Percentiles rank a stretch among this genome's conserved stretches.
phyloP scores from a whole-genome alignment of 1,140 invertebrate species.

The Pogonomyrmex barbatus region DNA sequence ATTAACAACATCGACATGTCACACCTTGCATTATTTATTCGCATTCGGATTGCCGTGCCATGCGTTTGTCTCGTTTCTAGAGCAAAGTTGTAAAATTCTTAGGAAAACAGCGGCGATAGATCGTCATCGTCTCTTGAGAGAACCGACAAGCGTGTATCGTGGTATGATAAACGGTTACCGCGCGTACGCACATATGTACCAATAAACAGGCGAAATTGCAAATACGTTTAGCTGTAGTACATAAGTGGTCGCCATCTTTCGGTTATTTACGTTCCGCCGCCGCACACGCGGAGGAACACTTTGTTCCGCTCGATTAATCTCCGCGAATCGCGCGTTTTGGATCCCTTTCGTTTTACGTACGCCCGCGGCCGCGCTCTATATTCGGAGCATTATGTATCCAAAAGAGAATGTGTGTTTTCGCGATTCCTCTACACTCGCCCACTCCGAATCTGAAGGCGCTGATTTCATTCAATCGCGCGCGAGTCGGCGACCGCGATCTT shows the following conservation, averaged over 20 bases:
- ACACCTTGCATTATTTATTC: constrained; percentile 16
- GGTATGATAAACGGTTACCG: constrained; percentile 46
- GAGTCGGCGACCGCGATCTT: constrained; percentile 9
- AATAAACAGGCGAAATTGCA: background rate
- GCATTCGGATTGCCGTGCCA: background rate
- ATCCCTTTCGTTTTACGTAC: constrained; percentile 4
- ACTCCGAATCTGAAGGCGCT: background rate
- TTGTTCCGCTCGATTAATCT: constrained; percentile 59
- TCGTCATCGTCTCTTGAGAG: constrained; percentile 22
- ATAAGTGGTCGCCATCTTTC: constrained; percentile 25
- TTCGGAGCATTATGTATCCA: constrained; percentile 1
- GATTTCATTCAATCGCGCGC: background rate
- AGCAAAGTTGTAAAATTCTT: constrained; percentile 17
- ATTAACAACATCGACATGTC: constrained; percentile 27
- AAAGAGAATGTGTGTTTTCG: background rate
- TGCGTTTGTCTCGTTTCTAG: constrained; percentile 16
- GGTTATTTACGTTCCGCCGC: constrained; percentile 59
- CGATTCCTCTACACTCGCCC: background rate
- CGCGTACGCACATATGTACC: too few relatives aligned
- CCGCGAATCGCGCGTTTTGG: constrained; percentile 45
- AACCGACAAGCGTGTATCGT: background rate
- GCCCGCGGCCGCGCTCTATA: constrained; percentile 22
- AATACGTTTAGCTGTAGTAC: constrained; percentile 30
- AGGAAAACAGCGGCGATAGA: background rate
- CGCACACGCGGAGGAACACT: background rate